Conservation (phyloP, 1,140 invertebrate species). For the Saccostrea cuccullata region DNA sequence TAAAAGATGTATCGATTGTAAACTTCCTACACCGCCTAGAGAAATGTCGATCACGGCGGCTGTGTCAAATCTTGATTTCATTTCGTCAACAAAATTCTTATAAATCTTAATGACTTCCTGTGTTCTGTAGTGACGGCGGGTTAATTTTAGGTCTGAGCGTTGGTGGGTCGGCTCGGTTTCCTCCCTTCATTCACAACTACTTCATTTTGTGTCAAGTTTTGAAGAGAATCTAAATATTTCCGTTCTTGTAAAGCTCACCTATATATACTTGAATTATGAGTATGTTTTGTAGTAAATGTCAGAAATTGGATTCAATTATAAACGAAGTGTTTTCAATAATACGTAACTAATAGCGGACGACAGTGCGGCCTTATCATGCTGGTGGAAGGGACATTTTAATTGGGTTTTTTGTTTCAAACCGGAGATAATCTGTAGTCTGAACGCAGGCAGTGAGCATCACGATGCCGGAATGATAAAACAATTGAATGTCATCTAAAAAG, state of each 20-base stretch:
- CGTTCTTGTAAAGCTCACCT: conserved; percentile 22
- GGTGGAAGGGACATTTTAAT: conserved; percentile 6
- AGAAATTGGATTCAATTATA: conserved; percentile 21
- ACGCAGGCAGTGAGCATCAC: background rate
- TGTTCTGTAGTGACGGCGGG: background rate
- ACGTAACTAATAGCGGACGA: background rate
- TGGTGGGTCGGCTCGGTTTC: background rate
- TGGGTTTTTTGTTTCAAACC: conserved; percentile 28
- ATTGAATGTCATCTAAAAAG: background rate
- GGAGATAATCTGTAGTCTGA: background rate
- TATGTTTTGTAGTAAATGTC: conserved; percentile 31
- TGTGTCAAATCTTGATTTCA: background rate
- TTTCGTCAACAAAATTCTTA: conserved; percentile 34
- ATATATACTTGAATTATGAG: conserved; percentile 27
- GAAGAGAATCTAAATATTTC: conserved; percentile 25
- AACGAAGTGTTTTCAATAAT: conserved; percentile 23
- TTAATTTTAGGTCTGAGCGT: conserved; percentile 19
- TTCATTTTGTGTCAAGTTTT: conserved; percentile 31
- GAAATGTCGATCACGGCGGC: background rate
- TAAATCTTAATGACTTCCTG: conserved; percentile 10
- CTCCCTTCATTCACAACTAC: background rate
- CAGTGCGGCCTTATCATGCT: conserved; percentile 2
- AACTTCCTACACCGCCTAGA: background rate
- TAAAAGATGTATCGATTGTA: background rate
- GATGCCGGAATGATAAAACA: background rate